phyloP scores from a whole-genome alignment of 2,113 vertebrate species.

The Euleptes europaea region DNA sequence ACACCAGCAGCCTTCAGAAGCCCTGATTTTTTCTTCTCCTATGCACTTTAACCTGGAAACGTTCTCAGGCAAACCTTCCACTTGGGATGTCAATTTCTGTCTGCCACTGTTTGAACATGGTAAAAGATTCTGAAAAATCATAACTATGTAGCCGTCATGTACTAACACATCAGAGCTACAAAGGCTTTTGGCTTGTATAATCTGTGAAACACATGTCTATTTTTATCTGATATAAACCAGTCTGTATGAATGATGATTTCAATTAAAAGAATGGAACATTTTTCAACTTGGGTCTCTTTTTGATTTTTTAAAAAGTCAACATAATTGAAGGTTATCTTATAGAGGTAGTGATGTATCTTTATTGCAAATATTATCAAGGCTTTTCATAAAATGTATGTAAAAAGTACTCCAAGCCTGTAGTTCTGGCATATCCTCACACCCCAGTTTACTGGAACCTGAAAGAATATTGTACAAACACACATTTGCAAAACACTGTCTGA shows the following conservation, averaged over 20 bases:
- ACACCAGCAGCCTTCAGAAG: background rate
- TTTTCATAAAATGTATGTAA: background rate
- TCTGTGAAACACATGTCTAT: background rate
- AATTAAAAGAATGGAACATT: conserved; percentile 67
- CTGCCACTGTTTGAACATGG: background rate
- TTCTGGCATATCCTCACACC: background rate
- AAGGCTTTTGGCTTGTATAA: background rate
- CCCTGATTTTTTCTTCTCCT: background rate
- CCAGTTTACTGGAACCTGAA: background rate
- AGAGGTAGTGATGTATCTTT: background rate
- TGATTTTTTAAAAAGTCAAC: conserved; percentile 16
- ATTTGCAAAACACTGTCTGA: background rate
- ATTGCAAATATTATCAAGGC: background rate
- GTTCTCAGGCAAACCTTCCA: background rate
- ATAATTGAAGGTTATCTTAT: background rate
- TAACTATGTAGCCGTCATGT: background rate
- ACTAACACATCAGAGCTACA: background rate
- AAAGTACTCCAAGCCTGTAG: background rate
- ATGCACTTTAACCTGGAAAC: background rate
- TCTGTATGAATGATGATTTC: conserved; percentile 56
- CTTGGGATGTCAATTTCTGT: conserved; percentile 7
- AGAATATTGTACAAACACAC: background rate
- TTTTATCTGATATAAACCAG: conserved; percentile 17
- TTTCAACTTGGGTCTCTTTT: conserved; percentile 57
- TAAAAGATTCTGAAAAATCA: background rate